Percentiles rank a stretch among this genome's conserved stretches.
Conservation (phyloP, 2,797 vertebrate genomes). For the Parotocinclus haroldoi region DNA sequence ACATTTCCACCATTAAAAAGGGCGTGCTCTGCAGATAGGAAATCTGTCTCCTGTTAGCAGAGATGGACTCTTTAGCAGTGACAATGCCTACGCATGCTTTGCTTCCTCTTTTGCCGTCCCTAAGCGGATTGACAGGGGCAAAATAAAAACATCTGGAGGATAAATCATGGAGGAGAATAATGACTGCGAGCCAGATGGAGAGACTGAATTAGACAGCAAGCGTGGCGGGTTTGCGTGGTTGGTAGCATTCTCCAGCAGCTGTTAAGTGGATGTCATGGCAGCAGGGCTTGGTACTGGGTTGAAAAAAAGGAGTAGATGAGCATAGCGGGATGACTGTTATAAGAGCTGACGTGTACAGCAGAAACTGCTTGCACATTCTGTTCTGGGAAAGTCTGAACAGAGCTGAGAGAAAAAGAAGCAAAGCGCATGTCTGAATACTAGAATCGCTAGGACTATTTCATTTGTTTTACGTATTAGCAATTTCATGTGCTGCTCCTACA, state of each 20-base stretch:
- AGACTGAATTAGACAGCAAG: constrained; percentile 28
- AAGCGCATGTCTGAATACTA: too few species aligned
- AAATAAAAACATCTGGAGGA: constrained; percentile 46
- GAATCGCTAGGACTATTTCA: too few species aligned
- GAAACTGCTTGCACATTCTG: constrained; percentile 10
- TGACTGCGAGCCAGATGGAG: constrained; percentile 44
- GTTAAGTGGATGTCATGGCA: constrained; percentile 40
- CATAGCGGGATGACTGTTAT: not conserved
- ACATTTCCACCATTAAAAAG: constrained; percentile 1
- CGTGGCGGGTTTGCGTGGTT: constrained; percentile 28
- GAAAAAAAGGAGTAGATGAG: constrained; percentile 13
- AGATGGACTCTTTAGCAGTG: constrained; percentile 2
- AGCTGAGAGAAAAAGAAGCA: not conserved
- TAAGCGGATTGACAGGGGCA: constrained; percentile 21
- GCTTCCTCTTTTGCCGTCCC: constrained; percentile 30
- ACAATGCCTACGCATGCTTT: constrained; percentile 28
- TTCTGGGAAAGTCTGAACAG: not conserved
- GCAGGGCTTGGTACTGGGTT: constrained; percentile 16
- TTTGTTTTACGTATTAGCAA: too few species aligned
- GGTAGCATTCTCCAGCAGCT: constrained; percentile 30
- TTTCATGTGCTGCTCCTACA: too few species aligned
- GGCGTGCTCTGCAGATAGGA: not conserved
- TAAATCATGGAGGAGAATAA: constrained; percentile 35
- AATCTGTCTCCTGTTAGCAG: not conserved
- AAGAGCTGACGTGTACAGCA: constrained; percentile 23